Evolutionary conservation across 1,140 invertebrate genomes (phyloP).

Genomic region (Drosophila saltans): DNA sequence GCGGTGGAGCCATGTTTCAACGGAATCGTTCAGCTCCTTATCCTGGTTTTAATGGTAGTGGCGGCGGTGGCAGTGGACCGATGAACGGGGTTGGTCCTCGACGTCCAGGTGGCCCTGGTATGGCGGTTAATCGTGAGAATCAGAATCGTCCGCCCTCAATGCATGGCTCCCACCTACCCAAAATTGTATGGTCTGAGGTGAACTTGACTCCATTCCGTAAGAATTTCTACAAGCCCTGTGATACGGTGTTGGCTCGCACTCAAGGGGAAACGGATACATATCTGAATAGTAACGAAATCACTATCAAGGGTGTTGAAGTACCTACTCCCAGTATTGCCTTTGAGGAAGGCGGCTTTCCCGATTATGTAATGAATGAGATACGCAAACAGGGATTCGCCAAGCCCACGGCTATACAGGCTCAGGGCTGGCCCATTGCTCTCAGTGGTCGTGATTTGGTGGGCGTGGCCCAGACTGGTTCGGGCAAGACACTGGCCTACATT

Average conservation of each 20-base stretch:
- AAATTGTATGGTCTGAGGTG: constrained; percentile 89
- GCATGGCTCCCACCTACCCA: constrained; percentile 88
- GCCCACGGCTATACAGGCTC: constrained; percentile 95
- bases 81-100: constrained; percentile 54
- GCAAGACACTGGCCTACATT: constrained; percentile 94
- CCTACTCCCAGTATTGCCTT: constrained; percentile 92
- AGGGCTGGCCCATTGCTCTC: constrained; percentile 96
- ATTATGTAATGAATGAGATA: constrained; percentile 91
- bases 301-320: constrained; percentile 90
- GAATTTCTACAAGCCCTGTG: constrained; percentile 94
- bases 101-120: constrained; percentile 49
- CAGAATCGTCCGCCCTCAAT: constrained; percentile 83
- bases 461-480: constrained; percentile 97
- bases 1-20: constrained; percentile 69
- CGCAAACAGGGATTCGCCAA: constrained; percentile 92
- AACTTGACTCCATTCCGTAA: constrained; percentile 94
- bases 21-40: constrained; percentile 72
- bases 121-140: constrained; percentile 38
- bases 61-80: constrained; percentile 34
- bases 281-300: constrained; percentile 90
- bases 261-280: constrained; percentile 90
- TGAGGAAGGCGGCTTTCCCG: constrained; percentile 92
- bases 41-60: constrained; percentile 50
- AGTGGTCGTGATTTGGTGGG: constrained; percentile 96
- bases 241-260: constrained; percentile 88